These are phyloP conservation scores for Narcine bancroftii DNA, from an alignment of 2,113 vertebrate genomes.

Conservation along the genomic window DNA sequence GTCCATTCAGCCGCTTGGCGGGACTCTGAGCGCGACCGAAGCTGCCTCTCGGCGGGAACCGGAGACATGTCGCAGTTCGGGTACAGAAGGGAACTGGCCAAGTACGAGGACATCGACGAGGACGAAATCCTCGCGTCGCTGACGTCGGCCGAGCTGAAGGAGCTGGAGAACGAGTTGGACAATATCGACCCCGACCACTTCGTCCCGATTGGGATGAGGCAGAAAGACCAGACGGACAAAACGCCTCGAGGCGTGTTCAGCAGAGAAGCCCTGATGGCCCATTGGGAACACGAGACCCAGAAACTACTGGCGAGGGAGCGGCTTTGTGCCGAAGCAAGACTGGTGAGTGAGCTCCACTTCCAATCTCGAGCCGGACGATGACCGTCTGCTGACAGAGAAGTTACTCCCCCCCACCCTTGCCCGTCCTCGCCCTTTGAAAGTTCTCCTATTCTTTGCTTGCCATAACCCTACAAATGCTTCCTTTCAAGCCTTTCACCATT, in stretches of 20 bases:
- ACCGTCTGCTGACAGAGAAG: no score
- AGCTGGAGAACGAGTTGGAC: constrained; percentile 82
- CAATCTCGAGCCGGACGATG: no score
- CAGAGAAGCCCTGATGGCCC: constrained; percentile 83
- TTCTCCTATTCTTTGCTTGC: not conserved
- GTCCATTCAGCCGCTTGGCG: constrained; percentile 41
- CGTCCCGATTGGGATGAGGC: constrained; percentile 82
- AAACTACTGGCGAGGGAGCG: constrained; percentile 85
- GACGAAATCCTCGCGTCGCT: constrained; percentile 90
- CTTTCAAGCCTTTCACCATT: not conserved
- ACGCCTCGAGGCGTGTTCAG: constrained; percentile 88
- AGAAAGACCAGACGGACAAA: constrained; percentile 89
- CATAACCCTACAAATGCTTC: not conserved
- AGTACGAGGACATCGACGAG: constrained; percentile 96
- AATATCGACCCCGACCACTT: constrained; percentile 84
- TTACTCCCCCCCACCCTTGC: not conserved
- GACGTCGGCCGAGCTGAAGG: constrained; percentile 82
- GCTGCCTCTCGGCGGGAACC: constrained; percentile 50
- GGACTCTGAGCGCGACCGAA: not conserved
- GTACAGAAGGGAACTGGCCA: constrained; percentile 88
- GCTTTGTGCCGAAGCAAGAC: constrained; percentile 48
- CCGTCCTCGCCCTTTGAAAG: not conserved
- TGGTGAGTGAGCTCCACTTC: constrained; percentile 52
- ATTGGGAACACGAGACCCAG: constrained; percentile 90
- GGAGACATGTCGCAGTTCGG: constrained; percentile 77